Base-by-base conservation (phyloP, 35 echinoderm and acorn worm genomes). In the Apostichopus californicus region DNA sequence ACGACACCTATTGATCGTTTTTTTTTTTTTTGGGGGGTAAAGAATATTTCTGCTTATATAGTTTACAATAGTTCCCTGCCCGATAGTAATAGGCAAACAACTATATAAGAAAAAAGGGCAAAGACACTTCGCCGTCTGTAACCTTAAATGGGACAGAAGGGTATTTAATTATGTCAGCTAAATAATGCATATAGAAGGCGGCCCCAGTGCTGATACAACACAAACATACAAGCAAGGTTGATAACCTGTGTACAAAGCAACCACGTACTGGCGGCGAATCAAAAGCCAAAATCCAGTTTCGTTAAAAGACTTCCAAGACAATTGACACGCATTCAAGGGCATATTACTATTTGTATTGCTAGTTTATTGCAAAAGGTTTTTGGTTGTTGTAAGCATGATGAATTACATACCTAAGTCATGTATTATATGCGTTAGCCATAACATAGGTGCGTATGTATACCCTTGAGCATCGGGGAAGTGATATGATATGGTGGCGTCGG, bases 101-200 rank as follows among this genome's bases (percentile, higher is more conserved):
- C 12, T 12, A 61, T 61, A 61, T 18, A 73, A 73, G 15, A 66
- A 66, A 66, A 66, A 66, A 17, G 63, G 9, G 21, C 15, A 75
- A 22, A 75, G n/a, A 75, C 71, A 75, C 71, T 75, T 75, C 17
- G 21, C 17, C 71, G 13, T 75, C 71, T 75, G 21, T 75, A 57
- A 55, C 5, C 55, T 55, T 81, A 85, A 85, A 85, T 85, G 12
- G 81, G 17, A 59, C 81, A 85, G 55, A 85, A 85, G 55, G 81
- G 55, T 85, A 22, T 20, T 13, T 59, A 85, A 85, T 85, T 85
- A 59, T 85, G 81, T 59, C 52, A 59, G 81, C 81, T 58, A 85
- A 85, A 85, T 23, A 85, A 85, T 54, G 81, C 55, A 58, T 85
- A 58, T 52, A 18, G n/a, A 60, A 25, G 22, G 18, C 56, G 80